Base-by-base conservation (phyloP, 1,140 invertebrate genomes). In the Contarinia nasturtii region DNA sequence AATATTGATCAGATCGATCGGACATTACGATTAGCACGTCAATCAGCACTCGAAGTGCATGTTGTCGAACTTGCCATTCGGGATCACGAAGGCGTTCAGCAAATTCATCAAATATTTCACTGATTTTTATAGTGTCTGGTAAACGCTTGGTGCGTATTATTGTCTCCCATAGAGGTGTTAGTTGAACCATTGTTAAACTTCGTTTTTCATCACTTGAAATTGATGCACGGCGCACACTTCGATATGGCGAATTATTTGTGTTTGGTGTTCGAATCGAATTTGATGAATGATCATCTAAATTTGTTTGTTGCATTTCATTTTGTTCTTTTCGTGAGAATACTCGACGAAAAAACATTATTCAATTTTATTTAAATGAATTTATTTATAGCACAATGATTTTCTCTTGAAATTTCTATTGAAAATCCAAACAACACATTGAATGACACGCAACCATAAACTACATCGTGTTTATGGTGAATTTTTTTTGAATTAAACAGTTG, bases 21-120 rank as follows among this genome's bases (percentile, higher is more conserved):
- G 70, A 69, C 47, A 82, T 67, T 15, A 80, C 74, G 1, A 82
- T 79, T 7, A 86, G 61, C 18, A 85, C 66, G 59, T 86, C 82
- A 10, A 75, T 72, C 2, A 86, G 67, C 7, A 86, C 81, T 45
- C 81, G 63, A 1, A 85, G 61, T 17, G 81, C 81, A 57, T 86
- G 81, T 41, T 84, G 77, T 2, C 83, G 70, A 15, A 86, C 81
- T 60, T 84, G 79, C 76, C 80, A 81, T 62, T 86, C 82, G 0
- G 80, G 80, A 61, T 83, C 77, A 34, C 72, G 70, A n/a, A 86
- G 66, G 34, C 82, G 69, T 42, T 77, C 74, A 19, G 73, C 68
- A 53, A 86, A 74, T 48, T 80, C 79, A 11, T 68, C 54, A 55
- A 82, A 84, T 41, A 82, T 71, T 42, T 70, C 63, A 38, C 63